Percentiles rank a stretch among this genome's conserved stretches.
These are phyloP conservation scores for Neosalanx taihuensis DNA, from an alignment of 2,797 vertebrate genomes.

Conservation along the genomic window DNA sequence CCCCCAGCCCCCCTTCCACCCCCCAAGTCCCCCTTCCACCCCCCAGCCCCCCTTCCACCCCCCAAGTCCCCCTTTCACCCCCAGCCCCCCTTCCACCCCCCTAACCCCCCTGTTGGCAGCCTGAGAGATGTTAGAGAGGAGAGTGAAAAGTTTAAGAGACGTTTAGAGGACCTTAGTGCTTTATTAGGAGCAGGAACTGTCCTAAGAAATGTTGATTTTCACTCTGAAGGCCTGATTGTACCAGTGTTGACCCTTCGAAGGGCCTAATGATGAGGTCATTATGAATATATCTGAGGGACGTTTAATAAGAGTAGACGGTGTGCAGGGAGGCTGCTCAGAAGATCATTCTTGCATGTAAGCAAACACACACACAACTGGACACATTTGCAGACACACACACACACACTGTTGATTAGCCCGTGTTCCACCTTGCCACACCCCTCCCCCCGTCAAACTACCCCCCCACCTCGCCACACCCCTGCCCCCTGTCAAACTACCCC, in stretches of 20 bases:
- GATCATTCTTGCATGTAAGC: constrained; percentile 6
- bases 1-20: too few relatives aligned
- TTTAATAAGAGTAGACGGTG: constrained; percentile 49
- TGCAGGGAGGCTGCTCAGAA: constrained; percentile 27
- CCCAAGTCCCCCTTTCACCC: too few relatives aligned
- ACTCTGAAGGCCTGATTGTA: constrained; percentile 34
- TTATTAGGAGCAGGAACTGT: constrained; percentile 40
- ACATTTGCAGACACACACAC: constrained; percentile 11
- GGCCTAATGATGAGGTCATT: constrained; percentile 52
- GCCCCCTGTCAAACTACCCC: constrained; percentile 12
- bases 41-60: constrained; percentile 10
- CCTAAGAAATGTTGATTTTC: constrained; percentile 4
- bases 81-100: neutral
- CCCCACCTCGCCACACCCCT: too few relatives aligned
- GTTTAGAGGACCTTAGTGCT: constrained; percentile 31
- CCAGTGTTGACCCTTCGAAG: constrained; percentile 34
- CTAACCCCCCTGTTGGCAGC: neutral
- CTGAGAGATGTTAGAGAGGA: constrained; percentile 28
- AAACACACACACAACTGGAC: constrained; percentile 24
- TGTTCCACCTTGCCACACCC: neutral
- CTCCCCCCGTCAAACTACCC: too few relatives aligned
- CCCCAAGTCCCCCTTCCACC: too few relatives aligned
- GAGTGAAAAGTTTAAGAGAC: constrained; percentile 47
- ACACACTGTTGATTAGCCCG: constrained; percentile 23
- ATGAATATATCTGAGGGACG: constrained; percentile 45